These are phyloP conservation scores for Nebria ingens DNA, from an alignment of 1,140 invertebrate species.

Conservation along the genomic window DNA sequence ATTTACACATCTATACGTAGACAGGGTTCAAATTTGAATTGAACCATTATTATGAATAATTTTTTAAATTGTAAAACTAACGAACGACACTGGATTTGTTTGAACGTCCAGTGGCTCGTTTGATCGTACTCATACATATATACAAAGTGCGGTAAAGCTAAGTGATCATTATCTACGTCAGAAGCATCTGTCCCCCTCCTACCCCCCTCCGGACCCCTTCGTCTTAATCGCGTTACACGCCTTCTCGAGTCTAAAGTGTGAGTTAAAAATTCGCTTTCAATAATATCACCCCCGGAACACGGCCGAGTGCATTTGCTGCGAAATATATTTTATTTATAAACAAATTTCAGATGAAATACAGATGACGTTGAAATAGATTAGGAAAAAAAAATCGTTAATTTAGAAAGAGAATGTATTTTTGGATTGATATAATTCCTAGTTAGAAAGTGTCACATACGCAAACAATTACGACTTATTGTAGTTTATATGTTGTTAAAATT, in stretches of 20 bases:
- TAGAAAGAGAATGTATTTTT: constrained; percentile 1
- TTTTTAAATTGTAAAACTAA: too few relatives aligned
- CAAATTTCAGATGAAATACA: neutral
- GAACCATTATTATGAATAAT: too few relatives aligned
- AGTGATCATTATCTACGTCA: constrained; percentile 3
- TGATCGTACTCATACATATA: too few relatives aligned
- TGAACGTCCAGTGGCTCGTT: too few relatives aligned
- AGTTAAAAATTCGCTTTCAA: neutral
- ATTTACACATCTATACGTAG: too few relatives aligned
- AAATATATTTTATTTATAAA: neutral
- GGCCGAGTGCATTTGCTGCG: neutral
- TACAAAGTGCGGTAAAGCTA: neutral
- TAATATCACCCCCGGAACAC: neutral
- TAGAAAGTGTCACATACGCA: constrained; percentile 8
- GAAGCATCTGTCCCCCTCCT: constrained; percentile 1
- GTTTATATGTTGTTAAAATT: constrained; percentile 6
- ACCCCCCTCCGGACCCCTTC: too few relatives aligned
- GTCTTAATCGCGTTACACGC: constrained; percentile 8
- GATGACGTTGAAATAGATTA: neutral
- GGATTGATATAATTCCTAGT: neutral
- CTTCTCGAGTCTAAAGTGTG: neutral
- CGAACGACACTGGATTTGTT: too few relatives aligned
- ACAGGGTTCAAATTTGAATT: too few relatives aligned
- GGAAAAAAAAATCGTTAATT: neutral
- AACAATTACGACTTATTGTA: constrained; percentile 5